Base-by-base conservation (phyloP, 2,797 vertebrate species). In the Hippocampus kuda region DNA sequence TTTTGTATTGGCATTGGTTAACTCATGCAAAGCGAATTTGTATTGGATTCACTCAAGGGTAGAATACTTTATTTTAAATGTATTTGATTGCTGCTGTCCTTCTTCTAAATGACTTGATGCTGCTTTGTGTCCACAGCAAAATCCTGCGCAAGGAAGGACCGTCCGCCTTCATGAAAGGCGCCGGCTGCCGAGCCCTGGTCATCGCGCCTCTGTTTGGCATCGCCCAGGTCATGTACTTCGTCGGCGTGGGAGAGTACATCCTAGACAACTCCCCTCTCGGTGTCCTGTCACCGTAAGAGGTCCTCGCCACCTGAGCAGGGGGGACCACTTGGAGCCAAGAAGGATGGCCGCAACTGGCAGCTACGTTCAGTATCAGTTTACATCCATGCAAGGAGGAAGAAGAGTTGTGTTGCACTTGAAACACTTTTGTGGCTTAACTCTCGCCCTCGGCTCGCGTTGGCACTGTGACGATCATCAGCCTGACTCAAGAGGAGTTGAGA, bases 191-290 rank as follows among this genome's bases (percentile, higher is more conserved):
- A 49, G 92, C 92, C 15, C 82, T 94, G 12, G 92, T 94, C 75
- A 94, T 94, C 20, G 93, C 93, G 0, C 93, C 93, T 2, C 88
- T 94, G 18, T 94, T 94, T 34, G 93, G 93, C 63, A 94, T 94
- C 8, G 93, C 80, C 3, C 93, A 94, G 76, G 92, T 94, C 41
- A 92, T 94, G 88, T 94, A 94, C 85, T 91, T 93, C 59, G 77
- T 91, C 2, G 92, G 92, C 4, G 86, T 92, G 2, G 93, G 91
- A 71, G 93, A 94, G 76, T 91, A 89, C 65, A 87, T 94, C 73
- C 59, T 94, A 67, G 89, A 89, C 69, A 90, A 90, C 81, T 85
- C 85, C 0, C 86, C 87, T 5, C 81, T 91, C n/a, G 77, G 78
- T 60, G 53, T 88, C 54, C 77, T 89, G 69, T 85, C 86, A 0